Evolutionary conservation across 2,113 vertebrate genomes (phyloP).

Genomic region (Grus americana): DNA sequence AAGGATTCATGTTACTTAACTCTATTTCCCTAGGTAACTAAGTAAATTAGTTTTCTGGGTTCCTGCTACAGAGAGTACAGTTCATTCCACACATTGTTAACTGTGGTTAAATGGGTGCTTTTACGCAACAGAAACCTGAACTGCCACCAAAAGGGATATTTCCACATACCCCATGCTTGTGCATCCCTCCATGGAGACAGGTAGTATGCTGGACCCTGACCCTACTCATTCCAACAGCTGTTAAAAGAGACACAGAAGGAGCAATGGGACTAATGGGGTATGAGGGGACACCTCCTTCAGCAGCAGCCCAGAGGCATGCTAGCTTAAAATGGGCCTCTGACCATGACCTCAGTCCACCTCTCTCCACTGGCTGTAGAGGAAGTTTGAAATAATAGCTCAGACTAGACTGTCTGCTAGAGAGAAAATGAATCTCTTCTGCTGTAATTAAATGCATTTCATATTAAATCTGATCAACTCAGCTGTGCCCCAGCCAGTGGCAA

Average conservation of each 20-base stretch:
- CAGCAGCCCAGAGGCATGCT: background rate
- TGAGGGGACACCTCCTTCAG: background rate
- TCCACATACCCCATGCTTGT: background rate
- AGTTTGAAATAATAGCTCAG: background rate
- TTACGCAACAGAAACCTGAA: background rate
- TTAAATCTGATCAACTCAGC: background rate
- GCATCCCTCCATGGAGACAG: background rate
- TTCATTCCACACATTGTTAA: background rate
- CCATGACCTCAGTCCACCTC: background rate
- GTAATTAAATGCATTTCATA: background rate
- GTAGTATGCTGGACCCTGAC: background rate
- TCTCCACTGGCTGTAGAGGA: background rate
- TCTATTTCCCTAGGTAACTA: background rate
- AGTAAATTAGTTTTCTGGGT: background rate
- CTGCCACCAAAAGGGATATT: background rate
- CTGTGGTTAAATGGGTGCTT: background rate
- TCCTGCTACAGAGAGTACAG: background rate
- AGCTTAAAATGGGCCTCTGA: background rate
- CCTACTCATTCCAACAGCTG: background rate
- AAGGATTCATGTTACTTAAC: background rate
- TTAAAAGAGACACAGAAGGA: background rate
- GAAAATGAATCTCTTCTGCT: background rate
- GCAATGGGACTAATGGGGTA: background rate
- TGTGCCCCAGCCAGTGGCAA: background rate
- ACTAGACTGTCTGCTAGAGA: background rate